These are phyloP conservation scores for Oreamnos americanus DNA, from an alignment of 2,113 vertebrate species.

Conservation along the genomic window DNA sequence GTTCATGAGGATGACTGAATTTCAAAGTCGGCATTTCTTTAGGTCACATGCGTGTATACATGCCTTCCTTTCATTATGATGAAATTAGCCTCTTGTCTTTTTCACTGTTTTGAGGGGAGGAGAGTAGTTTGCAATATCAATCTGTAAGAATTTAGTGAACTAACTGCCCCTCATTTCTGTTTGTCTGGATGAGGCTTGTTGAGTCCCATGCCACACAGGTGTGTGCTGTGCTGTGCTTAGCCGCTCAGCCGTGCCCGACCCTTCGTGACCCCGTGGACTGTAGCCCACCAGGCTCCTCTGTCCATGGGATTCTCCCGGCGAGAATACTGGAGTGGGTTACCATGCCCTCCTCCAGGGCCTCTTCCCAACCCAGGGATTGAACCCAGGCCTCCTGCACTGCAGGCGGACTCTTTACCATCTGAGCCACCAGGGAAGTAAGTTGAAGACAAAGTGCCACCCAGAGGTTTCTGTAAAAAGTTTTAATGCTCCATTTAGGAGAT, in stretches of 20 bases:
- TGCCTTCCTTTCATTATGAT: background rate
- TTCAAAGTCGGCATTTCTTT: background rate
- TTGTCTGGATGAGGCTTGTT: background rate
- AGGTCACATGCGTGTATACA: background rate
- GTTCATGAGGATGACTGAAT: background rate
- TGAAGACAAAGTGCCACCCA: background rate
- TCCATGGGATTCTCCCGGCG: fast-evolving
- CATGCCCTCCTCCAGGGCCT: background rate
- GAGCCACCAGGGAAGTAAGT: background rate
- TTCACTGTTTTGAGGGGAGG: background rate
- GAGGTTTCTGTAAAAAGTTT: conserved; percentile 24
- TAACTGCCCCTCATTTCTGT: background rate
- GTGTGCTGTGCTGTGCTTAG: background rate
- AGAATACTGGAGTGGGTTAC: background rate
- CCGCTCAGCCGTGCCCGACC: fast-evolving
- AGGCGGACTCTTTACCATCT: background rate
- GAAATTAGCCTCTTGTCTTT: background rate
- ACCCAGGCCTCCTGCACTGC: background rate
- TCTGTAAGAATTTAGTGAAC: background rate
- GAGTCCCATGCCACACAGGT: background rate
- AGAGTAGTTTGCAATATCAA: background rate
- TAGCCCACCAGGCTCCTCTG: background rate
- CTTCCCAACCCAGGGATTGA: background rate
- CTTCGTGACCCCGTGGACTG: background rate
- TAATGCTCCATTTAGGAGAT: conserved; percentile 46